Evolutionary conservation across 2,113 vertebrate genomes (phyloP).

Genomic region (Triplophysa siluroides): DNA sequence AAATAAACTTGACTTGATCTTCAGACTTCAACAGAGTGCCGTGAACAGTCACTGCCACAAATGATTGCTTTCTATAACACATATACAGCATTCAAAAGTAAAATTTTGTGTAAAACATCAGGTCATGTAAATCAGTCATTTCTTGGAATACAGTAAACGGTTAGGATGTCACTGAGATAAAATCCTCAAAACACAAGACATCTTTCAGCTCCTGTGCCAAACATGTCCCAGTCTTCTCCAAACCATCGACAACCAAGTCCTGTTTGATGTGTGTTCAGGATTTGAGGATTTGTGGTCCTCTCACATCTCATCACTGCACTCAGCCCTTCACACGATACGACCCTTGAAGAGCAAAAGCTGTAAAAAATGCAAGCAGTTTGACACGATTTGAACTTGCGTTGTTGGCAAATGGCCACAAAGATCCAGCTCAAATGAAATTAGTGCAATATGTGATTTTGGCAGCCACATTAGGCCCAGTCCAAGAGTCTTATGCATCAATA

Average conservation of each 20-base stretch:
- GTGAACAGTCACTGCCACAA: too few species aligned
- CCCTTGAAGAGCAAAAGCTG: not conserved
- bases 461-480: not conserved
- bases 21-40: too few species aligned
- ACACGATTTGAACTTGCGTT: constrained; percentile 1
- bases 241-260: not conserved
- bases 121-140: too few species aligned
- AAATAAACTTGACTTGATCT: too few species aligned
- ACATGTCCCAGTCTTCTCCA: not conserved
- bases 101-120: too few species aligned
- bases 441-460: constrained; percentile 5
- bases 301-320: not conserved
- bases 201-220: constrained; percentile 1
- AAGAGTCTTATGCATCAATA: constrained; percentile 3
- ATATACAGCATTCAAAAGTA: too few species aligned
- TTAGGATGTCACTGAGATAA: not conserved
- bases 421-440: constrained; percentile 31
- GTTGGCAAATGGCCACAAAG: constrained; percentile 10
- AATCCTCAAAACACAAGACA: constrained; percentile 1
- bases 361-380: not conserved
- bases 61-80: too few species aligned
- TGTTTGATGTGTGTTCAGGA: not conserved
- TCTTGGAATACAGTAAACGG: not conserved
- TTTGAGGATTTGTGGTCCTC: not conserved
- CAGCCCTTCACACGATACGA: not conserved